Evolutionary conservation across 2,113 vertebrate genomes (phyloP), one percentile per base, ranked within the genome.

Genomic region (Lamprologus ornatipinnis): DNA sequence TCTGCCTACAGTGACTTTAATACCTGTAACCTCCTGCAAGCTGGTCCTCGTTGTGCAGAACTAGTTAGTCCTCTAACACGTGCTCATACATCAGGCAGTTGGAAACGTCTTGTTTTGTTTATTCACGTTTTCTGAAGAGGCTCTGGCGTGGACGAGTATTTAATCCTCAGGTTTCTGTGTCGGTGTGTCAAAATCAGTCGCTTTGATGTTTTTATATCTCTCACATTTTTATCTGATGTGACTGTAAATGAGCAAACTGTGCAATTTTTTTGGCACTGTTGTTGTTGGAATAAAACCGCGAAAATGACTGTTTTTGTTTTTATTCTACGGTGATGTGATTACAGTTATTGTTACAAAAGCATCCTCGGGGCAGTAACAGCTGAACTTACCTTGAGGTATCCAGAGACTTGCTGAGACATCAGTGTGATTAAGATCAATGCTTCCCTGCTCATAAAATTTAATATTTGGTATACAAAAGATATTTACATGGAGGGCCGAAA

Each of bases 111-210:
- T 5, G 4, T 85, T 80, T 60, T 11, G 45, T 60, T 81, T 53
- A 33, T 78, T 51, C 73, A 2, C 54, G 4, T 82, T 73, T 83
- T 70, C 3, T 82, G 60, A 42, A 40, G 73, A 55, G 54, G 57
- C 70, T 91, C 54, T 81, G 6, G 37, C 83, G 57, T 84, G 47
- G 85, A 89, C 83, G 83, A 89, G 75, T 92, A 73, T 88, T 87
- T 92, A 85, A 85, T 91, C 94, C 95, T 96, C 95, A 96, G 96
- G 96, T 96, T 95, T 85, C 87, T 92, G 82, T 81, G 68, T 86
- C 82, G 78, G 91, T 78, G 85, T 89, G 86, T 95, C 84, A 78
- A 93, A 89, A 83, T 75, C 13, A 80, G 91, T 91, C 88, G 82
- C 83, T 90, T 92, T 81, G 87, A 70, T 96, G 92, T 88, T 93